A percentile compares a stretch with the other conserved stretches of the same genome.
Evolutionary conservation across 2,888 invertebrate species (phyloP).

Genomic region (Ariolimax columbianus): DNA sequence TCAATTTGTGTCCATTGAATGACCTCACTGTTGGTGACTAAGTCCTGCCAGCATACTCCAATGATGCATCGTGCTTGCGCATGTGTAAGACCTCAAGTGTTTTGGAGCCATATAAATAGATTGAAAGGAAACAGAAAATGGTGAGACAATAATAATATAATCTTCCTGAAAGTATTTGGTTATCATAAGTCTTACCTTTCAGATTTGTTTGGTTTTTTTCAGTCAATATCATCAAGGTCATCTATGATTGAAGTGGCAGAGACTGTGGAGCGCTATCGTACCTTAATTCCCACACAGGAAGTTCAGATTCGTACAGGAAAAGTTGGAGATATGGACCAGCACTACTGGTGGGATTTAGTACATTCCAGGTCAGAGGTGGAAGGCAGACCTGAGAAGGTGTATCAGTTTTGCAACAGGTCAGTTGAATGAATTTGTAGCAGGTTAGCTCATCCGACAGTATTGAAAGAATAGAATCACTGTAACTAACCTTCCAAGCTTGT

Average conservation of each 20-base stretch:
- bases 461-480: too few species aligned
- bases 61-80: too few species aligned
- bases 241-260: constrained; percentile 59
- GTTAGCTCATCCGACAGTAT: not conserved
- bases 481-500: too few species aligned
- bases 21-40: too few species aligned
- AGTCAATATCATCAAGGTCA: constrained; percentile 55
- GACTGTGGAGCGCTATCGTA: constrained; percentile 92
- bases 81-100: too few species aligned
- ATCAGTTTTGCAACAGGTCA: constrained; percentile 95
- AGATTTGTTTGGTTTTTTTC: not conserved
- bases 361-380: constrained; percentile 95
- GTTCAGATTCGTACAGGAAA: constrained; percentile 97
- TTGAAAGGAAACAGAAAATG: too few species aligned
- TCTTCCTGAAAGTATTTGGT: too few species aligned
- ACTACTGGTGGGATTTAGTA: constrained; percentile 97
- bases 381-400: constrained; percentile 95
- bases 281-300: constrained; percentile 96
- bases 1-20: too few species aligned
- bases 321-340: constrained; percentile 90
- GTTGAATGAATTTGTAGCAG: not conserved
- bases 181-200: not conserved
- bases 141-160: too few species aligned
- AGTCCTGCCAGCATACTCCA: too few species aligned
- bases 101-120: too few species aligned